Evolutionary conservation across 2,888 invertebrate species (phyloP), one percentile per base, ranked within the genome.

Genomic region (Hirudinaria manillensis): DNA sequence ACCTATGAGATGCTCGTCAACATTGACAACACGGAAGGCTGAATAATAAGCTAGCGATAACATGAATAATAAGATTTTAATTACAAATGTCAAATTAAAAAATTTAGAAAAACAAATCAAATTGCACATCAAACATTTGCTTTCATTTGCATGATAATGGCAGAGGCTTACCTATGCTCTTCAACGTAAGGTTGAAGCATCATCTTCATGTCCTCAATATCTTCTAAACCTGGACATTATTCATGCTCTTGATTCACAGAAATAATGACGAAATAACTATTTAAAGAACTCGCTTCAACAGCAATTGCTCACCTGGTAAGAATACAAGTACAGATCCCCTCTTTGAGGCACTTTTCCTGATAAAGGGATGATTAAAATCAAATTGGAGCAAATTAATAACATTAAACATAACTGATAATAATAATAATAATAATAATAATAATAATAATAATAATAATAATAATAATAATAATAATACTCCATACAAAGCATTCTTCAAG

Each of bases 271-370:
- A 32, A 24, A 24, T 19, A 4, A 24, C 19, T 13, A 29, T 51
- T 55, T 72, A 51, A 10, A 53, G 24, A n/a, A n/a, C n/a, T n/a
- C n/a, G n/a, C n/a, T n/a, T n/a, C n/a, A n/a, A n/a, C n/a, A 53
- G 29, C 10, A 55, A 21, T 55, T 55, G 3, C 27, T 29, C 53
- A 77, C 78, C 78, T 34, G 96, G 96, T 78, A 97, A 84, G 85
- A 97, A 97, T 74, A 95, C 89, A 0, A 97, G 87, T 29, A 94
- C 92, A 2, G 93, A 91, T 0, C 90, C 80, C 74, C 76, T 61
- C 21, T n/a, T 61, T 7, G 61, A 27, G 24, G n/a, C 13, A 29
- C 10, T 3, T n/a, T 45, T 45, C 45, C 45, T 45, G 45, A 45
- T 45, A 45, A 45, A 34, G 10, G 24, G 16, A 16, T 27, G 13